Evolutionary conservation across 2,888 invertebrate genomes (phyloP).

Genomic region (Caenorhabditis auriculariae): DNA sequence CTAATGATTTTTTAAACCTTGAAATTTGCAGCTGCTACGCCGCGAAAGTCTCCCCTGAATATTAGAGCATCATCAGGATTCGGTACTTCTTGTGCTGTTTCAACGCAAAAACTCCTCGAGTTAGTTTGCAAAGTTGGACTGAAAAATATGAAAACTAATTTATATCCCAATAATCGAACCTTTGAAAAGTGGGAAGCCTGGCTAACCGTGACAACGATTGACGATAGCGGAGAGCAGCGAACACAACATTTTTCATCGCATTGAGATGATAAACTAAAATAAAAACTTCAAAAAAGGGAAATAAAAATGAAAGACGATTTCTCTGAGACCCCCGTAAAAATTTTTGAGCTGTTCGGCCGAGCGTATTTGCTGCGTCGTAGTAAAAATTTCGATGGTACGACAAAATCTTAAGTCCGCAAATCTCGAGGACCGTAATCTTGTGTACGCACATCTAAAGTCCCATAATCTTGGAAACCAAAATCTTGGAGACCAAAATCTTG

Average conservation of each 20-base stretch:
- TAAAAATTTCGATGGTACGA: too few species aligned
- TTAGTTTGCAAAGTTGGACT: too few species aligned
- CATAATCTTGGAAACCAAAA: too few species aligned
- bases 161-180: too few species aligned
- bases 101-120: too few species aligned
- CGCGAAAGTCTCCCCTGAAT: constrained; percentile 21
- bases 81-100: not conserved
- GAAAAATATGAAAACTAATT: too few species aligned
- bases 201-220: not conserved
- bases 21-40: constrained; percentile 9
- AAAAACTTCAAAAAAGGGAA: not conserved
- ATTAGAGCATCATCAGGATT: not conserved
- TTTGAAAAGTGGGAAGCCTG: not conserved
- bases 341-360: not conserved
- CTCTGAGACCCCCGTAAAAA: not conserved
- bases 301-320: not conserved
- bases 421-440: too few species aligned
- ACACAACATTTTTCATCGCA: constrained; percentile 16
- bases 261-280: constrained; percentile 1
- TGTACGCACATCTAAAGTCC: too few species aligned
- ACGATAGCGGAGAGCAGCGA: not conserved
- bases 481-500: too few species aligned
- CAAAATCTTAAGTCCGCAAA: too few species aligned
- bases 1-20: constrained; percentile 7
- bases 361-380: too few species aligned